These are phyloP conservation scores for Leuctra nigra DNA, from an alignment of 2,888 invertebrate genomes.

Conservation along the genomic window DNA sequence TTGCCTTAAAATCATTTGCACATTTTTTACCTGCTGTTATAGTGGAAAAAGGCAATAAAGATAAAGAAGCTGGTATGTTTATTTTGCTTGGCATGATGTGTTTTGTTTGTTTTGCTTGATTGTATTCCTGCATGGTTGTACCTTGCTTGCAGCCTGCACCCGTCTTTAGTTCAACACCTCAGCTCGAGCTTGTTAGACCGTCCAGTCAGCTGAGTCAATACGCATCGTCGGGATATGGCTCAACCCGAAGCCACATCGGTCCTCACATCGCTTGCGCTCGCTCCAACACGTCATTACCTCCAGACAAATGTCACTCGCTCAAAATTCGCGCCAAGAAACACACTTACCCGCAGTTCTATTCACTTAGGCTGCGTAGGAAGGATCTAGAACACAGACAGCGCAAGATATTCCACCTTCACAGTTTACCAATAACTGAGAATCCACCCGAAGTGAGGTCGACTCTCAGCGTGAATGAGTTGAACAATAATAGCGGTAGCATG, in stretches of 20 bases:
- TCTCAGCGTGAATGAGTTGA: not conserved
- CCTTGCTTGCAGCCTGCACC: conserved; percentile 27
- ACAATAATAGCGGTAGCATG: conserved; percentile 11
- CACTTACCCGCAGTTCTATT: conserved; percentile 33
- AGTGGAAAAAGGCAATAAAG: no score
- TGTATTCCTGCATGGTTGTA: conserved; percentile 28
- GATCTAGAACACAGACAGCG: conserved; percentile 10
- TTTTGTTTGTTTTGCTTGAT: conserved; percentile 25
- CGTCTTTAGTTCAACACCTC: conserved; percentile 16
- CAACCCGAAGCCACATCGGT: conserved; percentile 38
- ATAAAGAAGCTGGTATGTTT: no score
- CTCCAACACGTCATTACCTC: conserved; percentile 10
- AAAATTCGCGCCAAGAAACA: conserved; percentile 6
- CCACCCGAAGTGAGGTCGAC: conserved; percentile 20
- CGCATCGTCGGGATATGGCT: conserved; percentile 46
- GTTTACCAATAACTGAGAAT: conserved; percentile 29
- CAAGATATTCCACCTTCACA: conserved; percentile 25
- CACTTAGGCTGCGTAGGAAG: conserved; percentile 30
- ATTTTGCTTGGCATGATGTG: conserved; percentile 19
- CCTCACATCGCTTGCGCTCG: conserved; percentile 24
- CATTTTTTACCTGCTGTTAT: no score
- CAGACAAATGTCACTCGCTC: conserved; percentile 26
- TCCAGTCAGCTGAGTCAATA: conserved; percentile 40
- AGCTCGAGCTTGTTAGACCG: conserved; percentile 33
- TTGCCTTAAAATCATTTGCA: no score